These are phyloP conservation scores for Cryptus viduatorius DNA, from an alignment of 2,888 invertebrate genomes.

Conservation along the genomic window DNA sequence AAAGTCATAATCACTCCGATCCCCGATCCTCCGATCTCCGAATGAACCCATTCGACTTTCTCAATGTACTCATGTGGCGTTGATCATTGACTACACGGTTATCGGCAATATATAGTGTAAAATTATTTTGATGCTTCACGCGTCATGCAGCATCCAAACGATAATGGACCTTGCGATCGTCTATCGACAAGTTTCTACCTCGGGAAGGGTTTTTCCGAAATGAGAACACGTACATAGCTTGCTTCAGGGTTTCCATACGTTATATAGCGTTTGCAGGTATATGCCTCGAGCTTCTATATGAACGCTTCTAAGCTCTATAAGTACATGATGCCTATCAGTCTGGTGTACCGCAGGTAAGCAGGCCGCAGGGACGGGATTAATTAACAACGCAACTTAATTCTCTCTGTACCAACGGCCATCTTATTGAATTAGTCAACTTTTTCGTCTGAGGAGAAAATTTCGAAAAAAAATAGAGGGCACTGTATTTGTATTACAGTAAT, in stretches of 20 bases:
- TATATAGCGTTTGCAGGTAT: neutral
- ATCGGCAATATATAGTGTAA: too few species aligned
- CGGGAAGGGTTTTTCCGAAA: neutral
- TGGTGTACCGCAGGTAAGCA: neutral
- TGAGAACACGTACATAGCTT: neutral
- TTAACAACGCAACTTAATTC: constrained; percentile 19
- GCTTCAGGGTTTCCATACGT: neutral
- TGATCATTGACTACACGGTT: too few species aligned
- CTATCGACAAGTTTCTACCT: neutral
- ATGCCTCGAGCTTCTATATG: neutral
- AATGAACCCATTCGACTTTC: too few species aligned
- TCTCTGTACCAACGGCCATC: neutral
- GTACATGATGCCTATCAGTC: constrained; percentile 5
- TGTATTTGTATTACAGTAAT: too few species aligned
- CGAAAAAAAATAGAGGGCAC: too few species aligned
- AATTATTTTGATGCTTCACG: neutral
- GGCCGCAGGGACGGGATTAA: constrained; percentile 20
- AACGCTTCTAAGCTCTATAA: neutral
- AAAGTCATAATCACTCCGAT: too few species aligned
- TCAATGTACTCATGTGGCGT: too few species aligned
- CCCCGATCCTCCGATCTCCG: too few species aligned
- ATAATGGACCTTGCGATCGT: constrained; percentile 19
- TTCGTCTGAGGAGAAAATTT: constrained; percentile 9
- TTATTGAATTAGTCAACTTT: constrained; percentile 34
- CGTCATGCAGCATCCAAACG: neutral